Conservation (phyloP, 2,113 vertebrate genomes). For the Heliornis fulica region DNA sequence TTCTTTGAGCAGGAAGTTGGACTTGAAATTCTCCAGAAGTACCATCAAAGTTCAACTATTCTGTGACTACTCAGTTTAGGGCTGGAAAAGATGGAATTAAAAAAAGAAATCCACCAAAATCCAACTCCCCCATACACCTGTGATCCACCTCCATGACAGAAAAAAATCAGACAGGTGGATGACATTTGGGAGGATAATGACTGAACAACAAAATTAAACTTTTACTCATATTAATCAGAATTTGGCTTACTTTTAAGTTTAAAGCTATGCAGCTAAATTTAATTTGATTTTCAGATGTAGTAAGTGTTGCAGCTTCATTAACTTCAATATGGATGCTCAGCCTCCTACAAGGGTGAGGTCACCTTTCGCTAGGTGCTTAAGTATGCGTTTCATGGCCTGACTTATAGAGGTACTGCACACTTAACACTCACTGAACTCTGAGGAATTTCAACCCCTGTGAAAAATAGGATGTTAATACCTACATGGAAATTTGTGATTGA, state of each 20-base stretch:
- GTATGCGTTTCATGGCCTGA: not conserved
- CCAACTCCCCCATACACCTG: not conserved
- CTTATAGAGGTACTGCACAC: not conserved
- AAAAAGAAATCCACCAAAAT: not conserved
- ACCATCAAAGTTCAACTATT: not conserved
- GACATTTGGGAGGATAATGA: not conserved
- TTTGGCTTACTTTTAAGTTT: not conserved
- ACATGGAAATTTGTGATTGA: not conserved
- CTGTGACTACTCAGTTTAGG: not conserved
- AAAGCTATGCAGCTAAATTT: not conserved
- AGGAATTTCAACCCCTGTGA: not conserved
- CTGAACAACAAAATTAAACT: not conserved
- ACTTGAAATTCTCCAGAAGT: not conserved
- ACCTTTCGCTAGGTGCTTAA: not conserved
- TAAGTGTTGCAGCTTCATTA: conserved; percentile 6
- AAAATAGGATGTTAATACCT: not conserved
- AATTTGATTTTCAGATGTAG: not conserved
- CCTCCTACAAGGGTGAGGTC: not conserved
- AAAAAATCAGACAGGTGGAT: not conserved
- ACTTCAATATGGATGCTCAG: not conserved
- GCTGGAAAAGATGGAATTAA: not conserved
- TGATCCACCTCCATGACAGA: not conserved
- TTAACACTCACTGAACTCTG: not conserved
- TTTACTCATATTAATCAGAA: not conserved
- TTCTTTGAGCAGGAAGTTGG: not conserved